These are phyloP conservation scores for Anas bernieri DNA, from an alignment of 2,797 vertebrate species.

Conservation along the genomic window DNA sequence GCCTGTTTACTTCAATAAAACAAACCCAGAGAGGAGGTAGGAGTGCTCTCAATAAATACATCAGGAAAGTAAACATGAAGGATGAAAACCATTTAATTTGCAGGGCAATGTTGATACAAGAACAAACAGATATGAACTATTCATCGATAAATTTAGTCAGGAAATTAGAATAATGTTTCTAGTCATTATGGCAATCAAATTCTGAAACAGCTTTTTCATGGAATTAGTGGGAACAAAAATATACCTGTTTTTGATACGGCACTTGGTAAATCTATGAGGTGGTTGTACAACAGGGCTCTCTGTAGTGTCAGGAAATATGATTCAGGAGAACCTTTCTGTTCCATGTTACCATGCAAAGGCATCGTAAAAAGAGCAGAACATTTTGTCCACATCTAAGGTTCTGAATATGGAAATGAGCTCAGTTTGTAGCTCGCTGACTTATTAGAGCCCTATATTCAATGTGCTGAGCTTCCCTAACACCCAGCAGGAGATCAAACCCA, in stretches of 20 bases:
- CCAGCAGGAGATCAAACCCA: not conserved
- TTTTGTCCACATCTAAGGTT: conserved; percentile 19
- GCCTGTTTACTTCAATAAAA: conserved; percentile 42
- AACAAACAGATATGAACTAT: not conserved
- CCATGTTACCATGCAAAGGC: not conserved
- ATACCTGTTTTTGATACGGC: not conserved
- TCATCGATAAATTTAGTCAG: not conserved
- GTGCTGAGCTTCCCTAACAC: not conserved
- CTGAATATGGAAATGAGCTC: not conserved
- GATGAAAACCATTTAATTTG: conserved; percentile 19
- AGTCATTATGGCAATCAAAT: not conserved
- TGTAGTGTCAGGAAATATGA: not conserved
- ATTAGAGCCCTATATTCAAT: not conserved
- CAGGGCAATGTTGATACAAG: not conserved
- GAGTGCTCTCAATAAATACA: conserved; percentile 22
- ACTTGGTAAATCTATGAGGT: not conserved
- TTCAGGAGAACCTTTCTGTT: not conserved
- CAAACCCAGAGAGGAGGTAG: not conserved
- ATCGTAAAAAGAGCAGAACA: not conserved
- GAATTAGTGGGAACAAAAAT: conserved; percentile 19
- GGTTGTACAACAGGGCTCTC: not conserved
- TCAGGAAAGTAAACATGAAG: not conserved
- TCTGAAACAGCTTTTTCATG: conserved; percentile 26
- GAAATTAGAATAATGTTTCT: not conserved
- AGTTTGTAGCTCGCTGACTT: not conserved